These are phyloP conservation scores for Aphis craccivora DNA, from an alignment of 1,140 invertebrate species.

Conservation along the genomic window DNA sequence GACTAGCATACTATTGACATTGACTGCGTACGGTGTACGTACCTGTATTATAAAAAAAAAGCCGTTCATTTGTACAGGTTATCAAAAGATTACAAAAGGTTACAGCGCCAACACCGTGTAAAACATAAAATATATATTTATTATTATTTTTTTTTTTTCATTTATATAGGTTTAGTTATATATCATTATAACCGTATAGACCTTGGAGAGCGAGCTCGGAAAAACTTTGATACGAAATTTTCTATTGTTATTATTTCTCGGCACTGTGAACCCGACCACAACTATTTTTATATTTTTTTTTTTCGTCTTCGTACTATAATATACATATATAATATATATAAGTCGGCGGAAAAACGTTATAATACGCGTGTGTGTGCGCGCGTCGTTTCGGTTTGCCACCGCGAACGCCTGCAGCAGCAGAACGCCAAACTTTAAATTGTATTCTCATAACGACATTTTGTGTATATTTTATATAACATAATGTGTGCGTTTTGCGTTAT, in stretches of 20 bases:
- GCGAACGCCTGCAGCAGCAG: not conserved
- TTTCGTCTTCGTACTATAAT: not conserved
- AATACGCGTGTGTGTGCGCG: not conserved
- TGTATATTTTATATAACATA: not conserved
- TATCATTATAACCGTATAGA: not conserved
- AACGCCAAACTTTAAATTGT: not conserved
- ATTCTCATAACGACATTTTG: not conserved
- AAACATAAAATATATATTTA: not conserved
- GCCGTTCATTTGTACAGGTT: not conserved
- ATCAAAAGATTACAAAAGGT: not conserved
- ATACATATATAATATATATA: not conserved
- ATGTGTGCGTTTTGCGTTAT: not conserved
- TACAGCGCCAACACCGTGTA: not conserved
- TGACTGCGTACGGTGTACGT: not conserved
- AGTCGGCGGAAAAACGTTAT: not conserved
- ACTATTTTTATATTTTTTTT: not conserved
- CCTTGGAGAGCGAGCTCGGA: not conserved
- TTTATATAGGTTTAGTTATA: not conserved
- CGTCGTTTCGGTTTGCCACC: not conserved
- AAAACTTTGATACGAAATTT: slow-evolving; percentile 14
- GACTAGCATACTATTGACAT: slow-evolving; percentile 18
- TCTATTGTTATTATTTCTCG: not conserved
- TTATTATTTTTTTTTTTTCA: not conserved
- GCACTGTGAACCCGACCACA: not conserved
- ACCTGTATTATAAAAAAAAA: not conserved